Percentiles rank a stretch among this genome's conserved stretches.
Conservation (phyloP, 2,113 vertebrate genomes). For the Stercorarius parasiticus region DNA sequence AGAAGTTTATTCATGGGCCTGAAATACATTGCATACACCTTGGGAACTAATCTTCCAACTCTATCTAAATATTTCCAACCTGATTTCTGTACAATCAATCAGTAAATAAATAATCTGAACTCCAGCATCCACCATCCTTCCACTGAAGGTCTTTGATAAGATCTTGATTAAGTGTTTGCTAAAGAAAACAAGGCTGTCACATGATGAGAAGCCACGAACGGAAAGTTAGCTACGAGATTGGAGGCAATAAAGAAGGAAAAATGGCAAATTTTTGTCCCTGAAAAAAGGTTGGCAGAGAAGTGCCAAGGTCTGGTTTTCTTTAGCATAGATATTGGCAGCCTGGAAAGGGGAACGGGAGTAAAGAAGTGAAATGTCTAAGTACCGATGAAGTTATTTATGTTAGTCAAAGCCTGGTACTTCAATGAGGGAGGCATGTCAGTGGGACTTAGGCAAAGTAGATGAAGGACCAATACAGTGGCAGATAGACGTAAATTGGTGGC, state of each 20-base stretch:
- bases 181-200: neutral
- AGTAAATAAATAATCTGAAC: neutral
- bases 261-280: neutral
- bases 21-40: neutral
- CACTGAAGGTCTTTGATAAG: neutral
- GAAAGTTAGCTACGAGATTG: neutral
- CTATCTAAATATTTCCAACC: neutral
- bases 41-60: neutral
- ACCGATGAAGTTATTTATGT: neutral
- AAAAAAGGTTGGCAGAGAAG: neutral
- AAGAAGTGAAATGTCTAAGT: neutral
- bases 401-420: neutral
- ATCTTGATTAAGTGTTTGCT: neutral
- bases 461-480: neutral
- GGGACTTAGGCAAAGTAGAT: neutral
- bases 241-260: neutral
- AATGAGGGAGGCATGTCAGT: neutral
- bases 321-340: neutral
- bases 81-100: neutral
- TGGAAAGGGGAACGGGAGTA: neutral
- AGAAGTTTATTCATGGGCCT: neutral
- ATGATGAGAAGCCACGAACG: neutral
- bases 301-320: neutral
- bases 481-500: neutral
- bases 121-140: neutral